Base-by-base conservation (phyloP, 2,113 vertebrate genomes). In the Sander lucioperca region DNA sequence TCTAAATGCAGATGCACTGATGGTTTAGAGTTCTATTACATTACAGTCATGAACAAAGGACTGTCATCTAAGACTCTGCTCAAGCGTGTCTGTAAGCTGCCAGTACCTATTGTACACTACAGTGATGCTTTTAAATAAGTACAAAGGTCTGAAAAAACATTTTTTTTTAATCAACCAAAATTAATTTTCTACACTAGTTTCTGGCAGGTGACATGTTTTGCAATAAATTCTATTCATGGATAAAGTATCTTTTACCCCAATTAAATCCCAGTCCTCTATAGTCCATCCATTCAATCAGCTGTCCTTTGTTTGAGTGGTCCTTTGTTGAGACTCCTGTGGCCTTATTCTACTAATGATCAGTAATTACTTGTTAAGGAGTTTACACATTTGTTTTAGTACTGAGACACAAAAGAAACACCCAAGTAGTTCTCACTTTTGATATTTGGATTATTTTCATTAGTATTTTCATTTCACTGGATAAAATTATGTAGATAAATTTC, bases 1-100 rank as follows among this genome's bases (percentile, higher is more conserved):
- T 92, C 75, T 88, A 83, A 90, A 92, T 91, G 90, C 85, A 91
- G 92, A 92, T 85, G 79, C 85, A 74, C 68, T 89, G 86, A 80
- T 86, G 88, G 84, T 89, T 91, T 81, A 83, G 78, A 72, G 81
- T 72, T 85, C 81, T 62, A 61, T 87, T 77, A 79, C 72, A 87
- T 86, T 86, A 80, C 69, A 61, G 77, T 65, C 80, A 65, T 78
- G 84, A 86, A 78, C 78, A 86, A 89, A 77, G 69, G 58, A 73
- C 74, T 69, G 70, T 62, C 77, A 62, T 70, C 69, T 54, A 30
- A 76, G 43, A 56, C 39, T 9, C 61, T 47, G 16, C 70, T 66
- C 50, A 57, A 59, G 12, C 43, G 12, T 39, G 18, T 73, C 64
- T 86, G 57, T 83, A 71, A 86, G 71, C 53, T 69, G 71, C 58